phyloP scores from a whole-genome alignment of 2,797 vertebrate genomes.

The Falco berigora region DNA sequence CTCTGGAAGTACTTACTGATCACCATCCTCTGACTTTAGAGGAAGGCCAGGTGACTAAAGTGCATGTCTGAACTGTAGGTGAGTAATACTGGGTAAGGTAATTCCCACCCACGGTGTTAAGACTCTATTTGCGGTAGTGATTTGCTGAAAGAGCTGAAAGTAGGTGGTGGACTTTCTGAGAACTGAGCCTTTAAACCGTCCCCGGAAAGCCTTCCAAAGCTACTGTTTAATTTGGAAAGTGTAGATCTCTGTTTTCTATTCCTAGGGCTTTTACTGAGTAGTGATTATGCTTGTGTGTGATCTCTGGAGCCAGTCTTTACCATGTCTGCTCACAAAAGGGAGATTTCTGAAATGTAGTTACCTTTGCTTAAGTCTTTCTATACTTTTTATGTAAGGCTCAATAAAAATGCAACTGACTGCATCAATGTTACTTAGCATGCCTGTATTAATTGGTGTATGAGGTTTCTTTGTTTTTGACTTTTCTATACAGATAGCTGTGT shows the following conservation, averaged over 20 bases:
- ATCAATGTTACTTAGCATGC: not conserved
- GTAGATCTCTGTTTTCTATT: not conserved
- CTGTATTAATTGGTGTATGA: not conserved
- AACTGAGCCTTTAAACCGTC: not conserved
- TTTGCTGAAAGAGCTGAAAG: not conserved
- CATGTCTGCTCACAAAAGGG: not conserved
- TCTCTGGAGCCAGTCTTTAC: not conserved
- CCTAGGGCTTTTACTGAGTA: not conserved
- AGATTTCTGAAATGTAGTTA: not conserved
- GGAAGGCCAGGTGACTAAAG: not conserved
- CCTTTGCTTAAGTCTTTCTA: not conserved
- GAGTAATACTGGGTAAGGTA: not conserved
- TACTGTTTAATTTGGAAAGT: not conserved
- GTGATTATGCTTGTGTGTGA: not conserved
- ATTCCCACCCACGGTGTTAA: not conserved
- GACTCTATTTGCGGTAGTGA: not conserved
- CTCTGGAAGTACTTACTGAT: not conserved
- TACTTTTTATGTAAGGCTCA: not conserved
- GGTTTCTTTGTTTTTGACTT: not conserved
- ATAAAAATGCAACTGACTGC: not conserved
- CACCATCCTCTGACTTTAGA: not conserved
- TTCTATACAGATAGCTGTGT: conserved; percentile 61
- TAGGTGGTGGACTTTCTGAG: not conserved
- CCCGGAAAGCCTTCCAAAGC: not conserved
- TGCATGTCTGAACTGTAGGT: not conserved